Evolutionary conservation across 2,113 vertebrate genomes (phyloP), one percentile per base, ranked within the genome.

Genomic region (Nothocercus nigrocapillus): DNA sequence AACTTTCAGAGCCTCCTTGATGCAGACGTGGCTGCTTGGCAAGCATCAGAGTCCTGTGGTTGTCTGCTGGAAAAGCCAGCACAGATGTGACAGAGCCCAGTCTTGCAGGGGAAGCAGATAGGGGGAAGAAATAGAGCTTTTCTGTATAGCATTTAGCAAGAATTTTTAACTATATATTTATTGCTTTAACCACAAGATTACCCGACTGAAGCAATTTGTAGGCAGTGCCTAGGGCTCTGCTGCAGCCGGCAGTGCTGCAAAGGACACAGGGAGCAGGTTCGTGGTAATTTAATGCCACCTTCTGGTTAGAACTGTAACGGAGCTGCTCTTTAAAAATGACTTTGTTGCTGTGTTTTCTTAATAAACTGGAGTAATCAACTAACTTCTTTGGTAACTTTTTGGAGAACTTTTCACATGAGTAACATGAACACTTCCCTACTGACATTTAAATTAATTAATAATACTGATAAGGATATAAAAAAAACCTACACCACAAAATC

Each of bases 221-320:
- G 3, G n/a, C 15, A 12, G 19, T 4, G 16, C 17, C 2, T 16
- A 2, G 21, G n/a, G 32, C 27, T 14, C 8, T 5, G 4, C 13
- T 66, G 17, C 19, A 27, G 15, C 27, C 42, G 30, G 49, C 73
- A 56, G 79, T 51, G 2, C 9, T 5, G 15, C 34, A 25, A 7
- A 8, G 32, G 69, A 4, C 27, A 0, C 13, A 12, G 32, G 40
- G 27, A 69, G 42, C 53, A 7, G 42, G 89, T 96, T 56, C 87
- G 87, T 90, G 80, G 85, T 76, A 15, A 14, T 85, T 58, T 49
- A 70, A 11, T 93, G 95, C 95, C 97, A 97, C 78, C 96, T 97
- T 49, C 94, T 95, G 96, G 77, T 53, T 38, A 3, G 9, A 69
- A 17, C 20, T 68, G 7, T 45, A 96, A 84, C 14, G 67, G 67